Base-by-base conservation (phyloP, 1,140 invertebrate genomes). In the Callitettix versicolor region DNA sequence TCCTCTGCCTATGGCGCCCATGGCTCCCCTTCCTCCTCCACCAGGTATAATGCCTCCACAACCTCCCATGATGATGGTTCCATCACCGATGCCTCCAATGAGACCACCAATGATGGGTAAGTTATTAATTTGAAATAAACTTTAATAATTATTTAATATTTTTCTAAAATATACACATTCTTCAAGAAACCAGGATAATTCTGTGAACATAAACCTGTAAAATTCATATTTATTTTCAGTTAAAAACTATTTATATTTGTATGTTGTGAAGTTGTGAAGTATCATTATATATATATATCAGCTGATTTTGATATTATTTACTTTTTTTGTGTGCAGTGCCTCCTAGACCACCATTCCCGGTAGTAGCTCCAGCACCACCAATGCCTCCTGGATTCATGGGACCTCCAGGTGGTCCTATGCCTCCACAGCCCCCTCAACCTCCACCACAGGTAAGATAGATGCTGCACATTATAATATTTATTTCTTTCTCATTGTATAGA, bases 41-140 rank as follows among this genome's bases (percentile, higher is more conserved):
- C 48, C 56, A 34, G 44, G 58, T 42, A 74, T 79, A 50, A 72
- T 76, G 7, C 68, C 73, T 22, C 67, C 66, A 21, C 66, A 69
- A 9, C 68, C 69, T 40, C 75, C 76, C n/a, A 79, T 81, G 68
- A 79, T 82, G 65, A 82, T 84, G 79, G 58, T 59, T 20, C 68
- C 68, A 36, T 75, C 77, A 9, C 74, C 73, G 3, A 78, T 79
- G 68, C 79, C 81, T 41, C 77, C 76, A 34, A 51, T 61, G n/a
- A 53, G 47, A 9, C 58, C 52, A 36, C 59, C 62, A 22, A 59
- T 64, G 38, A 64, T 64, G 63, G 61, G 62, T 63, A 18, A 57
- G 57, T 62, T 47, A 33, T 26, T 22, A 4, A 15, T 38, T 41
- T n/a, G 38, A n/a, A 55, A 46, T 55, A 47, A 20, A 36, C 34